Percentiles rank a stretch among this genome's conserved stretches.
These are phyloP conservation scores for Zele albiditarsus DNA, from an alignment of 2,888 invertebrate genomes.

Conservation along the genomic window DNA sequence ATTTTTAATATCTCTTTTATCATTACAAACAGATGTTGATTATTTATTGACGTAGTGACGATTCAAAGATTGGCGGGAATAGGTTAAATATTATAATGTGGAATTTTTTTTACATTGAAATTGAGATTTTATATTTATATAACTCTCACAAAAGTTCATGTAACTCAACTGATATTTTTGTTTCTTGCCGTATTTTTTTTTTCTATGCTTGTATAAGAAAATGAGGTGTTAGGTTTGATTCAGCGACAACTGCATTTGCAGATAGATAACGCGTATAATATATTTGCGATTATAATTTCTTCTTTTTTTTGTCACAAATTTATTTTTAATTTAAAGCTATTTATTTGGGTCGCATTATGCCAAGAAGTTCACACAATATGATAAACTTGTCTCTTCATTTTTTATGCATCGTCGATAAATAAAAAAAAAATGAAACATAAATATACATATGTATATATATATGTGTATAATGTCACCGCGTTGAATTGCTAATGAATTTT, in stretches of 20 bases:
- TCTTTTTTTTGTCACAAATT: neutral
- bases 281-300: conserved; percentile 49
- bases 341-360: neutral
- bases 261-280: neutral
- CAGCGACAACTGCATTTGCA: conserved; percentile 4
- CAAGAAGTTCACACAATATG: conserved; percentile 9
- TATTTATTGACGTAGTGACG: neutral
- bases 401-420: neutral
- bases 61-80: neutral
- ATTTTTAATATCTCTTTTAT: neutral
- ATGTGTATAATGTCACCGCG: neutral
- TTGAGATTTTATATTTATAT: neutral
- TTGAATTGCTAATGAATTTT: neutral
- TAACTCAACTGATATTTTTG: neutral
- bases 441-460: neutral
- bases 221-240: neutral
- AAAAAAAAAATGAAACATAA: neutral
- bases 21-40: neutral
- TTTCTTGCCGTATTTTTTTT: neutral
- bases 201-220: neutral
- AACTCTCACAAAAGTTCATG: neutral
- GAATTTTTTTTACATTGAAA: neutral
- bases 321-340: conserved; percentile 9
- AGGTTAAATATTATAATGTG: neutral
- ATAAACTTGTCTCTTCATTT: conserved; percentile 1